phyloP scores from a whole-genome alignment of 2,888 invertebrate genomes.

The Agrotis segetum region DNA sequence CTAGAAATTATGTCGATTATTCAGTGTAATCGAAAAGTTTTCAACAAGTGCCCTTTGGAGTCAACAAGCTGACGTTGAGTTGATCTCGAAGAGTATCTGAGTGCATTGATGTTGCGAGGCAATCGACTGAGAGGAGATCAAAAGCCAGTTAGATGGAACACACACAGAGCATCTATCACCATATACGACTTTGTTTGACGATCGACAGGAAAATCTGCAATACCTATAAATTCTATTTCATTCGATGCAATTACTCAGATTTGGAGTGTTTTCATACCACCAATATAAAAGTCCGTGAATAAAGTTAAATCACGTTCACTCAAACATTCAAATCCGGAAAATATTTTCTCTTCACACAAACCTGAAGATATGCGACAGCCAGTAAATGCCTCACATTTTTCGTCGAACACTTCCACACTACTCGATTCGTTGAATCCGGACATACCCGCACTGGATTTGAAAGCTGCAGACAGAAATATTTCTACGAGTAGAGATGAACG shows the following conservation, averaged over 20 bases:
- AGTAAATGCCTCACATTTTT: slow-evolving; percentile 48
- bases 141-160: slow-evolving; percentile 31
- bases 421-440: slow-evolving; percentile 41
- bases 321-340: slow-evolving; percentile 35
- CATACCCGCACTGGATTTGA: slow-evolving; percentile 34
- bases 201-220: neutral
- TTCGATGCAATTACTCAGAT: too few relatives aligned
- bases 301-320: slow-evolving; percentile 30
- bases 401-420: slow-evolving; percentile 40
- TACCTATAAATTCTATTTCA: neutral
- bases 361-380: slow-evolving; percentile 29
- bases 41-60: slow-evolving; percentile 38
- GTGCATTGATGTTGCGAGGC: slow-evolving; percentile 52
- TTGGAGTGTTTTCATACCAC: too few relatives aligned
- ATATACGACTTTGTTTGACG: neutral
- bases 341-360: slow-evolving; percentile 27
- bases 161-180: neutral
- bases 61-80: slow-evolving; percentile 46
- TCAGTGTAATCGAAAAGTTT: slow-evolving; percentile 28
- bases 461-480: slow-evolving; percentile 19
- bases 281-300: slow-evolving; percentile 20
- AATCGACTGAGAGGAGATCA: slow-evolving; percentile 47
- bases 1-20: slow-evolving; percentile 11
- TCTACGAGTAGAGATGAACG: neutral
- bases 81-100: slow-evolving; percentile 43